Base-by-base conservation (phyloP, 2,888 invertebrate genomes). In the Synergus japonicus region DNA sequence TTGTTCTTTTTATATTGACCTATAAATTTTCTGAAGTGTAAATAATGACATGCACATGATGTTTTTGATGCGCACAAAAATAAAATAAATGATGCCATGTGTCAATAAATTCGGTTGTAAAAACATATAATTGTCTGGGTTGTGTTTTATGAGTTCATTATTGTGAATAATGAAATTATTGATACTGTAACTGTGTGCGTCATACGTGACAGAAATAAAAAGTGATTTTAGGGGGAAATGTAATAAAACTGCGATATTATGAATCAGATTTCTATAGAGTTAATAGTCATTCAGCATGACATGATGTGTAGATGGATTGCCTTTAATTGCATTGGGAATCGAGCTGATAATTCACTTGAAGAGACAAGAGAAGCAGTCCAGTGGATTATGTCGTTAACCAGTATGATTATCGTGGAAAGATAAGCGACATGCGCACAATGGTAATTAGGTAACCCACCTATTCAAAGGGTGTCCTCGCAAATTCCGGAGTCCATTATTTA, bases 261-360 rank as follows among this genome's bases (percentile, higher is more conserved):
- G 4, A 58, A 9, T 9, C 58, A 58, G 58, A 58, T 58, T 18
- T 9, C n/a, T 10, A 18, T 58, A 18, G 18, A 58, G 10, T 9
- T 9, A 10, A 10, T 9, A 18, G 9, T 18, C 2, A 58, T 9
- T 18, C 18, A 58, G 3, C 9, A 58, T 9, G 58, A 7, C 22
- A 73, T 54, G 54, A 73, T 58, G 54, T 58, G 54, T 54, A 83
- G 79, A 83, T 84, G 80, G 81, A 84, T 82, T 76, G 82, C 49
- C 77, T 84, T 80, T 83, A 82, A 84, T 83, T 84, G 80, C 66
- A 77, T 81, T 78, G 77, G 78, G 65, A 78, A 79, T 78, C 73
- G 18, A 76, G 54, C 18, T 73, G 73, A 73, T 73, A 73, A 73
- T 58, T 73, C 54, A 73, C 73, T 73, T 73, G 41, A 73, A 73